Percentiles rank a stretch among this genome's conserved stretches.
Conservation (phyloP, 1,140 invertebrate genomes). For the Ridgeia piscesae region DNA sequence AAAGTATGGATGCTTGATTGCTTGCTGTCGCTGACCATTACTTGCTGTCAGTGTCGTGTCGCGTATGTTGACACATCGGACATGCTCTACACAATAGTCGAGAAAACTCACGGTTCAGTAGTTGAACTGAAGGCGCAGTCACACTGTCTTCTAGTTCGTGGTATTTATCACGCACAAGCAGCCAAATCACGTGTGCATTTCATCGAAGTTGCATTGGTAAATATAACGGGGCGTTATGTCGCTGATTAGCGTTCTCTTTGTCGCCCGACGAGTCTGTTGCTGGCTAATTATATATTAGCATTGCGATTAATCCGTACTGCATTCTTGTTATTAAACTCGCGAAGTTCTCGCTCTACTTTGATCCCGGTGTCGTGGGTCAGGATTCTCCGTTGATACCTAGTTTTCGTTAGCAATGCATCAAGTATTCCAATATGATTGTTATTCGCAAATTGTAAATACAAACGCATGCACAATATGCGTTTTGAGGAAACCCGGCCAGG, state of each 20-base stretch:
- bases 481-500: too few species aligned
- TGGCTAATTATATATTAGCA: too few species aligned
- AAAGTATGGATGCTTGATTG: background rate
- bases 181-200: background rate
- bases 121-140: background rate
- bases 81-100: background rate
- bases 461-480: too few species aligned
- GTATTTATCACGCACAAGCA: background rate
- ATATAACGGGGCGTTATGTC: background rate
- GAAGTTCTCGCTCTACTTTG: too few species aligned
- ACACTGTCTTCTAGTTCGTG: background rate
- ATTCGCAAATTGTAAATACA: too few species aligned
- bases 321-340: too few species aligned
- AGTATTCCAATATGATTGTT: too few species aligned
- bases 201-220: background rate
- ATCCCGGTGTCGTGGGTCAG: too few species aligned
- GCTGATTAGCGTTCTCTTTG: background rate
- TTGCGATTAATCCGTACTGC: too few species aligned
- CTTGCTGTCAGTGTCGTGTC: background rate
- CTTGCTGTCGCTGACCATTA: background rate
- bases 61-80: background rate
- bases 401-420: too few species aligned
- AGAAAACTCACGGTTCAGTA: background rate
- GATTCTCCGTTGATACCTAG: too few species aligned
- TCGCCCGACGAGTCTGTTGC: too few species aligned